A percentile compares a stretch with the other conserved stretches of the same genome.
Conservation (phyloP, 2,888 invertebrate genomes). For the Amphipoea lucens region DNA sequence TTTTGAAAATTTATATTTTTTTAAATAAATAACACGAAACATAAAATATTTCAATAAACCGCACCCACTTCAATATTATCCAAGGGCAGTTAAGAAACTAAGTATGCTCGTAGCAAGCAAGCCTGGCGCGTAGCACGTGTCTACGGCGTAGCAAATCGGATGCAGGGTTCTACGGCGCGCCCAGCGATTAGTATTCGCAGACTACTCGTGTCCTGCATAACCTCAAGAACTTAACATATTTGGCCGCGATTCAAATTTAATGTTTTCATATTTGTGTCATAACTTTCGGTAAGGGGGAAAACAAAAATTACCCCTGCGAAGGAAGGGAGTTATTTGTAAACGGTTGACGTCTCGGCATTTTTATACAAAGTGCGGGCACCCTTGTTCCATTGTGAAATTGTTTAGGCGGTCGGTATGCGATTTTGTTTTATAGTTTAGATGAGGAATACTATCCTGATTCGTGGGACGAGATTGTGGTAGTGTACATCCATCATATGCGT, state of each 20-base stretch:
- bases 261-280: conserved; percentile 88
- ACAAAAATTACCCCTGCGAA: conserved; percentile 84
- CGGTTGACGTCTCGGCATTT: conserved; percentile 87
- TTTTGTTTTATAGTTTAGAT: conserved; percentile 81
- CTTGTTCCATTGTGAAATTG: conserved; percentile 85
- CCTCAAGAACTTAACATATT: conserved; percentile 85
- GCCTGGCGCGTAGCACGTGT: conserved; percentile 82
- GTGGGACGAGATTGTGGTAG: conserved; percentile 79
- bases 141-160: conserved; percentile 81
- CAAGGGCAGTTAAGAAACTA: conserved; percentile 48
- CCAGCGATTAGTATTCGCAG: conserved; percentile 83
- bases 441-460: conserved; percentile 71
- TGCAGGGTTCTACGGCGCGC: conserved; percentile 64
- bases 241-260: conserved; percentile 88
- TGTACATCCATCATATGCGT: conserved; percentile 82
- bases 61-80: conserved; percentile 43
- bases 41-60: conserved; percentile 18
- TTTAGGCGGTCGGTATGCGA: conserved; percentile 83
- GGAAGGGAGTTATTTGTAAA: conserved; percentile 88
- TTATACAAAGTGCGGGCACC: conserved; percentile 85
- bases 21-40: not conserved
- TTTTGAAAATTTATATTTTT: not conserved
- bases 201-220: conserved; percentile 79
- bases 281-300: conserved; percentile 85
- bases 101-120: conserved; percentile 67